phyloP scores from a whole-genome alignment of 1,140 invertebrate species.

The Dufourea novaeangliae region DNA sequence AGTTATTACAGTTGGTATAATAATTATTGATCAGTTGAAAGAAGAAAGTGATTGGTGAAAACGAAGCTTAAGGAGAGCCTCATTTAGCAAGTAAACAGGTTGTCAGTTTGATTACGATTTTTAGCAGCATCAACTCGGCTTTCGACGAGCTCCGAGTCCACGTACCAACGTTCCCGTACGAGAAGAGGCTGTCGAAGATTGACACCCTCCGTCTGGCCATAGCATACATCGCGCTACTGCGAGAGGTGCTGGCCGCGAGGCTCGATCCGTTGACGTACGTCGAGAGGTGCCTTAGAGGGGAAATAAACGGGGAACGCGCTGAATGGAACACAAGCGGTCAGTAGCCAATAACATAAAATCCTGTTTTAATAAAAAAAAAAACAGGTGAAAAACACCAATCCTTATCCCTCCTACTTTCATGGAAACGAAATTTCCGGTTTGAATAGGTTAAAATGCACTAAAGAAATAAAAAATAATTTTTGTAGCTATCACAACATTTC shows the following conservation, averaged over 20 bases:
- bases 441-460: no score
- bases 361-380: no score
- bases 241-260: conserved; percentile 94
- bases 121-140: conserved; percentile 99
- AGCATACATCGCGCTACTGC: conserved; percentile 96
- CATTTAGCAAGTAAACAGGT: conserved; percentile 42
- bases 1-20: no score
- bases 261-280: conserved; percentile 96
- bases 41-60: no score
- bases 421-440: no score
- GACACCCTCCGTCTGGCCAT: conserved; percentile 97
- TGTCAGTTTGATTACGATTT: conserved; percentile 80
- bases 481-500: no score
- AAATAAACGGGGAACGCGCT: conserved; percentile 92
- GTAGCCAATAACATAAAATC: no score
- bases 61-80: no score
- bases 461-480: no score
- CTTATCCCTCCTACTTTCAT: no score
- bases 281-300: conserved; percentile 93
- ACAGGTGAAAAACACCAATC: no score
- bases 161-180: conserved; percentile 99
- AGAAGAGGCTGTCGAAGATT: conserved; percentile 98
- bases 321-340: conserved; percentile 98
- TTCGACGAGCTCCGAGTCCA: conserved; percentile 97
- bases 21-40: no score